Evolutionary conservation across 2,113 vertebrate genomes (phyloP), one percentile per base, ranked within the genome.

Genomic region (Sorex araneus): DNA sequence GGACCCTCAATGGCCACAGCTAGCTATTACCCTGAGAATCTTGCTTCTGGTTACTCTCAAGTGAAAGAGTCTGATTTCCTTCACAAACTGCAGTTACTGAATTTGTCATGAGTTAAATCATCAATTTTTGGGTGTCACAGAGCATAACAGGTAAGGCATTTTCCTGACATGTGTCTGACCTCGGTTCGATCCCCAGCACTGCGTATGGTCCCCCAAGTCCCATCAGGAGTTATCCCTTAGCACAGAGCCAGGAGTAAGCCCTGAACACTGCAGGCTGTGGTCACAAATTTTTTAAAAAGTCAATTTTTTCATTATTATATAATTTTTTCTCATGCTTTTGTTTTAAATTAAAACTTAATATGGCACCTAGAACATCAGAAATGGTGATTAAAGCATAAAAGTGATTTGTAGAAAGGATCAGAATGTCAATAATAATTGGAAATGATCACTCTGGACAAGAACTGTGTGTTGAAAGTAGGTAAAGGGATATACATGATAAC

Each of bases 341-440:
- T 90, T 93, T 79, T 69, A 76, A 78, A 60, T 80, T 80, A 90
- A n/a, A 34, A 92, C 93, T 95, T 43, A 93, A 40, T n/a, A 85
- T 40, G 27, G 12, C 28, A 64, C 84, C 34, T 76, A 40, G 93
- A 32, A 28, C 63, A 90, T 81, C 36, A 67, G 57, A 23, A 90
- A 45, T 57, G 40, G 47, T 25, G 15, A 64, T 50, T 67, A 69
- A 47, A 83, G 86, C 57, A 32, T 77, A 36, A n/a, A 28, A n/a
- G 21, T 71, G 2, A 60, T 8, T 15, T 88, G 0, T 36, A 30
- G 40, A 40, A 40, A 7, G 40, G 40, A 40, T 40, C 40, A 40
- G 40, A 40, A 40, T 40, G 40, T 40, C 40, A 40, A 40, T 40
- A 40, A 40, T 40, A 40, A 40, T 40, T 40, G 40, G 40, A 40